Evolutionary conservation across 2,888 invertebrate species (phyloP).

Genomic region (Eristalis tenax): DNA sequence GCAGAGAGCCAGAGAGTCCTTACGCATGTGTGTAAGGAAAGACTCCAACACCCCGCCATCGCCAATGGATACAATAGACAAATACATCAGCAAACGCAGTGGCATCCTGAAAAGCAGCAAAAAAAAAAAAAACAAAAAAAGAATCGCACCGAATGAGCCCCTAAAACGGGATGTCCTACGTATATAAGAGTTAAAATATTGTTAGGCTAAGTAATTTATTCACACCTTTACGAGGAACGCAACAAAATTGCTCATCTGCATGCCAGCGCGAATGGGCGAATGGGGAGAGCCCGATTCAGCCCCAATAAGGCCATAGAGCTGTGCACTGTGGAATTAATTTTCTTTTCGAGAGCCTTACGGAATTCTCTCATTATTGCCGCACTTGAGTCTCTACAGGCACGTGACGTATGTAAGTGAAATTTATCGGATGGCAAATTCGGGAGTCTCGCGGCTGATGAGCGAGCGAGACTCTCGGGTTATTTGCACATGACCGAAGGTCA

Average conservation of each 20-base stretch:
- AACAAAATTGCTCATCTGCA: constrained; percentile 7
- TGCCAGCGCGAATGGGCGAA: not conserved
- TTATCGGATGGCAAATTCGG: constrained; percentile 15
- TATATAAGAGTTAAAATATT: constrained; percentile 49
- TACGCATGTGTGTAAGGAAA: constrained; percentile 23
- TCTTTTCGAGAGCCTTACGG: not conserved
- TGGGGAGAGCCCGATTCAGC: not conserved
- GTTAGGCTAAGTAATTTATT: constrained; percentile 61
- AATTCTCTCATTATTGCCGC: constrained; percentile 8
- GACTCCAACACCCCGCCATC: not conserved
- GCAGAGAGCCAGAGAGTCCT: not conserved
- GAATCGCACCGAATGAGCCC: constrained; percentile 7
- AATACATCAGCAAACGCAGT: constrained; percentile 4
- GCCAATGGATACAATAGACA: constrained; percentile 36
- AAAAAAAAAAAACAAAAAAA: not conserved
- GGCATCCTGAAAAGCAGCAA: not conserved
- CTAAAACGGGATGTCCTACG: constrained; percentile 6
- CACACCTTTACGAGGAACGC: constrained; percentile 12
- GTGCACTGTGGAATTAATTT: constrained; percentile 24
- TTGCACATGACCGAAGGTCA: constrained; percentile 61
- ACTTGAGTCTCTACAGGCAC: not conserved
- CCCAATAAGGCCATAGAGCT: not conserved
- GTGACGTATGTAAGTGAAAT: constrained; percentile 6
- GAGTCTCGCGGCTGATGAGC: constrained; percentile 11
- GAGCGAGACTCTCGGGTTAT: constrained; percentile 7